A percentile compares a stretch with the other conserved stretches of the same genome.
phyloP scores from a whole-genome alignment of 2,797 vertebrate genomes.

The Ctenosaura bakeri region DNA sequence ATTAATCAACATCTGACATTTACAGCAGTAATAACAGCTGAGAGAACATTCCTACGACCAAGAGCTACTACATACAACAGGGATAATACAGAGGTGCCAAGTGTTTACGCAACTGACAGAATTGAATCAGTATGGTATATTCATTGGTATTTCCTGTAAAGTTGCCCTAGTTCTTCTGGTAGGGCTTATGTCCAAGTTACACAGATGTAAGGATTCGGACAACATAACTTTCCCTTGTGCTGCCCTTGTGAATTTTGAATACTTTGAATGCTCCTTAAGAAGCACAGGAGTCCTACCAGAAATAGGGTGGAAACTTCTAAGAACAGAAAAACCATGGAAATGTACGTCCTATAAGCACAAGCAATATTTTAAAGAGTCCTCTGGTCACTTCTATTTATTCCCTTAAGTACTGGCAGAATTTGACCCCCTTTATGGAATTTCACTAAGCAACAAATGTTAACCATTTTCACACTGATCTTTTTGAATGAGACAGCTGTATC shows the following conservation, averaged over 20 bases:
- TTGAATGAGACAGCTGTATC: too few relatives aligned
- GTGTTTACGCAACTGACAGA: neutral
- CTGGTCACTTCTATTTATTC: neutral
- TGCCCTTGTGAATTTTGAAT: neutral
- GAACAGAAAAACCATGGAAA: neutral
- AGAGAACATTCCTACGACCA: slow-evolving; percentile 3
- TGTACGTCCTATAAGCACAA: neutral
- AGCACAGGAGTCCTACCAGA: neutral
- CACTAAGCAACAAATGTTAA: slow-evolving; percentile 6
- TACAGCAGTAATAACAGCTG: neutral
- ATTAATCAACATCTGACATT: neutral
- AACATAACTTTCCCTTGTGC: neutral
- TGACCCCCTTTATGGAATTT: neutral
- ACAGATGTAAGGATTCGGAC: neutral
- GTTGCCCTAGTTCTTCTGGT: neutral
- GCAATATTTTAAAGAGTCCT: neutral
- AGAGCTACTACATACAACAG: neutral
- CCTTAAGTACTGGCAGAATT: neutral
- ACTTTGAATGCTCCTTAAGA: neutral
- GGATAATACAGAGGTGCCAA: neutral
- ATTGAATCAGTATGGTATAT: neutral
- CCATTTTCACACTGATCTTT: neutral
- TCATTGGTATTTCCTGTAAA: neutral
- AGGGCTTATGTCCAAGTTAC: neutral
- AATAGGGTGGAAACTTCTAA: neutral